phyloP scores from a whole-genome alignment of 2,113 vertebrate genomes.

The Eptesicus fuscus region DNA sequence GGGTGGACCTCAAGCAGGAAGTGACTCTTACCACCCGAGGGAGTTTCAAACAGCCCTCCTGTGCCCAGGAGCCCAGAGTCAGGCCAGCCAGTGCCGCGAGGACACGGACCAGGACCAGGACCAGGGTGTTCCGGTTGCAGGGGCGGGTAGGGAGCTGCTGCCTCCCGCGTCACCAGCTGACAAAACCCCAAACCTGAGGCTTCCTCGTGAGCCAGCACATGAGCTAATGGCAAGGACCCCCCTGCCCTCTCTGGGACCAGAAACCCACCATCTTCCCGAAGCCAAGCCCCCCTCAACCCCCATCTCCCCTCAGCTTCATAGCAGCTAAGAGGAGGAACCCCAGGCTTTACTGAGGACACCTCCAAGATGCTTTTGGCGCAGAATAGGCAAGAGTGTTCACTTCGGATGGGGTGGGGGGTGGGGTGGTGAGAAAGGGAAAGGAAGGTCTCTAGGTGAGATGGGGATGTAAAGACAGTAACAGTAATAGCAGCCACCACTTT shows the following conservation, averaged over 20 bases:
- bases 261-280: neutral
- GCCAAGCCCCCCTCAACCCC: neutral
- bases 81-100: neutral
- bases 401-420: no score
- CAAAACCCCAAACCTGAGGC: neutral
- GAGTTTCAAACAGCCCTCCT: neutral
- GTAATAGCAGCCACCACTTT: neutral
- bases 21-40: neutral
- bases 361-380: neutral
- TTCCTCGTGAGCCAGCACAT: neutral
- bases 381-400: neutral
- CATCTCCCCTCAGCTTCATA: neutral
- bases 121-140: neutral
- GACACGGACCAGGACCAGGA: neutral
- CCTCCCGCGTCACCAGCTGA: neutral
- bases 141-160: neutral
- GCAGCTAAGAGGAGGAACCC: neutral
- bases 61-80: neutral
- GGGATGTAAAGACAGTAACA: neutral
- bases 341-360: neutral
- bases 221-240: neutral
- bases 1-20: constrained; percentile 1
- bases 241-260: neutral
- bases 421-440: no score
- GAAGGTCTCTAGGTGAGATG: neutral